Base-by-base conservation (phyloP, 1,140 invertebrate genomes). In the Camponotus pennsylvanicus region DNA sequence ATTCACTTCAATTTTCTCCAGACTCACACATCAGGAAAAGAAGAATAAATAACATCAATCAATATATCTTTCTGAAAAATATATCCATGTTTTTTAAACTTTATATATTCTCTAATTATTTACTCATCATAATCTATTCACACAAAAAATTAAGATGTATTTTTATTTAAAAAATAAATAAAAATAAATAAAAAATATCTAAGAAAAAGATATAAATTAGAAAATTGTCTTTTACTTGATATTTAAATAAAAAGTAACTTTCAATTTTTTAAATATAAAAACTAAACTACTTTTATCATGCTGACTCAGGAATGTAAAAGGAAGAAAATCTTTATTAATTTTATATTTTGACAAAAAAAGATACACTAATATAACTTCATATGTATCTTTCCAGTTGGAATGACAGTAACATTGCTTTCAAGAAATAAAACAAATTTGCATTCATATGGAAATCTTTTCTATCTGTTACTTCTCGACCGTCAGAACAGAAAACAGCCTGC, bases 71-170 rank as follows among this genome's bases (percentile, higher is more conserved):
- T 18, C 6, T n/a, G 15, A 37, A 21, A 21, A 75, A 59, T 3
- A 6, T 40, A 42, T 9, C 4, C 7, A 42, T 61, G 13, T 63
- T 15, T 32, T 15, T 11, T 40, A 15, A 40, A 11, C 21, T 13
- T 61, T 37, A 37, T 7, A 42, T 61, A 27, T 77, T 77, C 27
- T 18, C 37, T 42, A 61, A 21, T 73, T 73, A 37, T 52, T 42
- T 71, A 34, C n/a, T 71, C 49, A 27, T 27, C 11, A 15, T 15
- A 8, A 42, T 42, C 6, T 42, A 34, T 32, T 71, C 32, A 34
- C 27, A 37, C 27, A 27, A 27, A 55, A 37, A 55, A 71, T 37
- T 34, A 55, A 71, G 52, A 6, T 4, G 11, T 52, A 32, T 52
- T 71, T 8, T 55, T 34, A 55, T 34, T 2, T 34, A 27, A 18